These are phyloP conservation scores for Rhagophthalmus giganteus DNA, from an alignment of 2,888 invertebrate genomes.

Conservation along the genomic window DNA sequence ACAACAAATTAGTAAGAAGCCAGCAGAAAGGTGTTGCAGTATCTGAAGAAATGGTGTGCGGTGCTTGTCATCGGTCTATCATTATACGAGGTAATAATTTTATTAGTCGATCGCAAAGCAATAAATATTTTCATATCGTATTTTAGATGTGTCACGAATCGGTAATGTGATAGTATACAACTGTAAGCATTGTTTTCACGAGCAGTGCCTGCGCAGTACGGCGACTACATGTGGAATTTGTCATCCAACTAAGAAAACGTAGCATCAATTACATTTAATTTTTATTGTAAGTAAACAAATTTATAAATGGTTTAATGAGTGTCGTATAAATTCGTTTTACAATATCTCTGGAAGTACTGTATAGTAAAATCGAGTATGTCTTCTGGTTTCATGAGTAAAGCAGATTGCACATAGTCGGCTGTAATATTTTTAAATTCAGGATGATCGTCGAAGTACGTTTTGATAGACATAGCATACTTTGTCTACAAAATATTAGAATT, in stretches of 20 bases:
- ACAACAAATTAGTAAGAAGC: slow-evolving; percentile 75
- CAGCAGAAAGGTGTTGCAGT: slow-evolving; percentile 80
- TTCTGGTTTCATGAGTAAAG: slow-evolving; percentile 62
- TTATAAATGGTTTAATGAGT: not conserved
- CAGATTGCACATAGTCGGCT: slow-evolving; percentile 63
- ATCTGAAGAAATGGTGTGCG: slow-evolving; percentile 76
- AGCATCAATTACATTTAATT: slow-evolving; percentile 8
- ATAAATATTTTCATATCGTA: no score
- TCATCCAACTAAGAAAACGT: slow-evolving; percentile 44
- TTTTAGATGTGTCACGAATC: slow-evolving; percentile 67
- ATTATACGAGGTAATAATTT: slow-evolving; percentile 65
- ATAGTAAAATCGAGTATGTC: slow-evolving; percentile 62
- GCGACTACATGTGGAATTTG: slow-evolving; percentile 51
- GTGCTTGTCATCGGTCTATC: slow-evolving; percentile 76
- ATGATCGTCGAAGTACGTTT: slow-evolving; percentile 62
- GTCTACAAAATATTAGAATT: slow-evolving; percentile 48
- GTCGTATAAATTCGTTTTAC: not conserved
- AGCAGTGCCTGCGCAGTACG: slow-evolving; percentile 72
- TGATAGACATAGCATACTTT: slow-evolving; percentile 57
- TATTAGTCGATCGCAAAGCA: no score
- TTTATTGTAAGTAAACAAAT: not conserved
- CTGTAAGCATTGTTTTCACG: slow-evolving; percentile 89
- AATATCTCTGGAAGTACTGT: slow-evolving; percentile 56
- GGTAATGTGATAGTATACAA: slow-evolving; percentile 80
- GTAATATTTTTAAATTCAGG: slow-evolving; percentile 62